Base-by-base conservation (phyloP, 2,113 vertebrate genomes). In the Solea solea region DNA sequence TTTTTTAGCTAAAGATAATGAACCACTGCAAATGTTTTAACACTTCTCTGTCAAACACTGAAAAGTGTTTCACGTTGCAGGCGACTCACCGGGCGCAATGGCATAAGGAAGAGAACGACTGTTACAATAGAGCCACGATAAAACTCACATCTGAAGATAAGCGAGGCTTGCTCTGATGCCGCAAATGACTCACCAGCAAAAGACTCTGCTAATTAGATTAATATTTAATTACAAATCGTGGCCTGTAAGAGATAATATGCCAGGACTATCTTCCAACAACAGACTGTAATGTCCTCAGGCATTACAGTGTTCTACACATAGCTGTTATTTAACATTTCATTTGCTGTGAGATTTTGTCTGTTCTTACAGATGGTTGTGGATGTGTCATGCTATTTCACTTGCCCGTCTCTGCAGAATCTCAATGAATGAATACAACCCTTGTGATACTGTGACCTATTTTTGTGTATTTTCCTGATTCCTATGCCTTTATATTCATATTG, bases 291-390 rank as follows among this genome's bases (percentile, higher is more conserved):
- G 72, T 83, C 81, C 60, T 69, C 10, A 39, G 81, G 84, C 78
- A 15, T 63, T 77, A 74, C 71, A 78, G 41, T 76, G 72, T 85
- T 83, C 77, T 48, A 81, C 81, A 77, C 72, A 46, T 74, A 44
- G 74, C 71, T 80, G 49, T 51, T 85, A 46, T 78, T 88, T 84
- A 88, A 90, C 82, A 88, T 87, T 83, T 88, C 50, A 89, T 86
- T 76, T 69, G 72, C 68, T 64, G 54, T 39, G 72, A 76, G 80
- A 79, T 59, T 81, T 83, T 66, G 9, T 71, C 40, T 50, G 51
- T 56, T 81, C 68, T 64, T 66, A 54, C 65, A 64, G 40, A 53
- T 64, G 69, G 71, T 62, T 64, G 48, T 55, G 46, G 65, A 83
- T 74, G 59, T 46, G 67, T 74, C 74, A 77, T 68, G 69, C 50